Evolutionary conservation across 2,797 vertebrate species (phyloP).

Genomic region (Malacoraja senta): DNA sequence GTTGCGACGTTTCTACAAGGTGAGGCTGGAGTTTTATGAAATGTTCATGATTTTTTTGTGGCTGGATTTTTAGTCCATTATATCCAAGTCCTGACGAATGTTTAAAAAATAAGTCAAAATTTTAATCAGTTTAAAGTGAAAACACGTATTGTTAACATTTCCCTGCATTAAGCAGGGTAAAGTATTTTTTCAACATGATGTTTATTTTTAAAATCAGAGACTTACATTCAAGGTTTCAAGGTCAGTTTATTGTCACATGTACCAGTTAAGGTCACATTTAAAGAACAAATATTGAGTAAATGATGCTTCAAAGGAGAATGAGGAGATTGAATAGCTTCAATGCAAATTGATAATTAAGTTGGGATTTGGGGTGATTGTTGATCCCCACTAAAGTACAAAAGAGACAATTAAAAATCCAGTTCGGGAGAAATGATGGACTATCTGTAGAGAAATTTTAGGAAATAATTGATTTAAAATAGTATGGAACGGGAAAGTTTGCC

Average conservation of each 20-base stretch:
- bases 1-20: conserved; percentile 89
- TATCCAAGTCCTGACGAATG: neutral
- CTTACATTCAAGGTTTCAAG: neutral
- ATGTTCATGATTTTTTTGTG: neutral
- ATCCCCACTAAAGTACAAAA: neutral
- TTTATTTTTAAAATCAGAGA: neutral
- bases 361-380: neutral
- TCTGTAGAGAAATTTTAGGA: no score
- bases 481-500: neutral
- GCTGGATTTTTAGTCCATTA: neutral
- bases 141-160: neutral
- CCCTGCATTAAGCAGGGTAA: neutral
- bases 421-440: neutral
- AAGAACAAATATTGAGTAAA: neutral
- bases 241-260: no score
- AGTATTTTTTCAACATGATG: neutral
- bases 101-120: neutral
- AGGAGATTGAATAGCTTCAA: neutral
- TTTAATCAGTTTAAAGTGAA: neutral
- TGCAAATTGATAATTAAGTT: neutral
- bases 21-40: conserved; percentile 46
- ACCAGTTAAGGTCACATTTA: neutral
- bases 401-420: neutral
- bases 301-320: neutral
- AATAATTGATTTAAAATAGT: neutral